Conservation (phyloP, 1,140 invertebrate genomes). For the Andricus grossulariae region DNA sequence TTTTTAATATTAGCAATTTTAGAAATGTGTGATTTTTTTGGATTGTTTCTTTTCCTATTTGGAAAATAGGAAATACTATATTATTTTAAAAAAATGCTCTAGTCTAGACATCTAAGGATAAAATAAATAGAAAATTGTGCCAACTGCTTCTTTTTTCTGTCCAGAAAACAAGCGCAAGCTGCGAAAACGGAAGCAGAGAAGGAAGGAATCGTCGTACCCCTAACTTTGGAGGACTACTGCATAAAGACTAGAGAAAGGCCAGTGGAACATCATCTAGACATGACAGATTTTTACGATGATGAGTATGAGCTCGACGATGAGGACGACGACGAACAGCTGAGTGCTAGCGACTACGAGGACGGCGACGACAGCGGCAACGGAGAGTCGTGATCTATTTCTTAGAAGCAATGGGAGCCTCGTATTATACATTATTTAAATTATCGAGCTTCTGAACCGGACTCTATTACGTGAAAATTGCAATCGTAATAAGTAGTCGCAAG, state of each 20-base stretch:
- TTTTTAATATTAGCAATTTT: too few relatives aligned
- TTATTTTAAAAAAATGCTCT: too few relatives aligned
- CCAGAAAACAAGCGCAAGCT: conserved; percentile 96
- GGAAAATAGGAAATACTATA: too few relatives aligned
- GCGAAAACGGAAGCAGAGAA: conserved; percentile 96
- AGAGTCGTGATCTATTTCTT: conserved; percentile 78
- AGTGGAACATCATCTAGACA: conserved; percentile 86
- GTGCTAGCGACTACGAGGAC: conserved; percentile 82
- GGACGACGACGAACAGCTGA: conserved; percentile 79
- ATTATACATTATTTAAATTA: too few relatives aligned
- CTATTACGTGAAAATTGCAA: conserved; percentile 7
- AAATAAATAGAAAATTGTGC: conserved; percentile 1
- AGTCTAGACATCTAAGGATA: too few relatives aligned
- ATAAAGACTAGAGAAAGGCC: conserved; percentile 92
- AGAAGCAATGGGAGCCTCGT: conserved; percentile 42
- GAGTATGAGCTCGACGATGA: conserved; percentile 90
- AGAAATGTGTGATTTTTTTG: too few relatives aligned
- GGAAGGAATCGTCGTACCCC: conserved; percentile 97
- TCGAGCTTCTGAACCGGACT: conserved; percentile 64
- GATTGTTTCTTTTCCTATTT: too few relatives aligned
- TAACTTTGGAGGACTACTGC: conserved; percentile 98
- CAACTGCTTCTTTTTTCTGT: conserved; percentile 43
- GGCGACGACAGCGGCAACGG: conserved; percentile 89
- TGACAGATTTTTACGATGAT: conserved; percentile 96
- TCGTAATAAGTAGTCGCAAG: not conserved